These are phyloP conservation scores for Trididemnum clinides DNA, from an alignment of 23 tunicate species.

Conservation along the genomic window DNA sequence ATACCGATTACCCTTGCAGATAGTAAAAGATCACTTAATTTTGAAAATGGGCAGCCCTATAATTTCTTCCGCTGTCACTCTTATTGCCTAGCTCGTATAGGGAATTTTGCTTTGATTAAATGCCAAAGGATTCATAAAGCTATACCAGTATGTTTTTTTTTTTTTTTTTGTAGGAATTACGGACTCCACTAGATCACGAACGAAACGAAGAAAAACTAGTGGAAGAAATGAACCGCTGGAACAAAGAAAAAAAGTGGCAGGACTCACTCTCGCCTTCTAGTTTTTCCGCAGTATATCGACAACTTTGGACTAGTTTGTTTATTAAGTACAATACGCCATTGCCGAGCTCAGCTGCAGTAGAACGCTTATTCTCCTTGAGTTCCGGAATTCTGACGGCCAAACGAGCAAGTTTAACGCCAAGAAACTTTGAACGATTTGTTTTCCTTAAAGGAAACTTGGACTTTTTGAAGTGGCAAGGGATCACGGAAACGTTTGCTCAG, in stretches of 20 bases:
- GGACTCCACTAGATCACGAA: neutral
- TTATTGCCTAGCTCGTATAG: neutral
- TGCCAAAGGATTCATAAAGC: neutral
- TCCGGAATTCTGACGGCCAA: neutral
- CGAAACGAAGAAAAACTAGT: neutral
- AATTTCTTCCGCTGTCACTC: neutral
- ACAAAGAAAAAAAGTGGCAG: neutral
- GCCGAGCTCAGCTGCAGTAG: slow-evolving; percentile 4
- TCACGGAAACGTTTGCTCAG: too few relatives aligned
- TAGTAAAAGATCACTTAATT: neutral
- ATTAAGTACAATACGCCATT: neutral
- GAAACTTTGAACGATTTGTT: neutral
- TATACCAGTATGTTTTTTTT: too few relatives aligned
- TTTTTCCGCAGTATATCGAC: neutral
- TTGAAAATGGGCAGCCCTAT: neutral
- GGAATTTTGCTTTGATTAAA: neutral
- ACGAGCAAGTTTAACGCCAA: neutral
- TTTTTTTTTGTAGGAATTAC: neutral
- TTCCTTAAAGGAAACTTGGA: neutral
- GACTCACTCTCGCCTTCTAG: neutral
- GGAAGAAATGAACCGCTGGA: neutral
- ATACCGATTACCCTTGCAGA: neutral
- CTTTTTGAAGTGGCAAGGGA: too few relatives aligned
- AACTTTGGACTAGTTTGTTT: neutral
- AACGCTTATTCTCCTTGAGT: neutral